phyloP scores from a whole-genome alignment of 2,113 vertebrate species.

The Tapirus terrestris region DNA sequence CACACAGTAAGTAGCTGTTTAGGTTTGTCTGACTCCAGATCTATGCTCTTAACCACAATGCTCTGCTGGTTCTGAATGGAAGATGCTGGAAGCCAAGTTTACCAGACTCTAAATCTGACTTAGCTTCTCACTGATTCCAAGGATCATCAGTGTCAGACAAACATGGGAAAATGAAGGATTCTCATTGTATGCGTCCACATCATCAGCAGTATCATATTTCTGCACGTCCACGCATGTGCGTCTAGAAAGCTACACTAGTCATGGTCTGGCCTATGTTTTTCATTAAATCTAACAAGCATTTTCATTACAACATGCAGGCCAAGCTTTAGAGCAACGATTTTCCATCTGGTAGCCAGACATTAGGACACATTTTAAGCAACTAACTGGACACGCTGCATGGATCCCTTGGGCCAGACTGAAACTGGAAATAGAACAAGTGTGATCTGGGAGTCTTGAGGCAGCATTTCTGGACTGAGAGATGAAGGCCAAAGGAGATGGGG shows the following conservation, averaged over 20 bases:
- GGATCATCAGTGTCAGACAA: not conserved
- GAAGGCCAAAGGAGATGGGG: not conserved
- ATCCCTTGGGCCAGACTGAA: slow-evolving; percentile 52
- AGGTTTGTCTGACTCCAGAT: not conserved
- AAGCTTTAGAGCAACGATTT: not conserved
- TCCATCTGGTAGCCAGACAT: slow-evolving; percentile 48
- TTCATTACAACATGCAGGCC: not conserved
- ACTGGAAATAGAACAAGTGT: slow-evolving; percentile 42
- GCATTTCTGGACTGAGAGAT: not conserved
- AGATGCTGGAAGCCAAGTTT: slow-evolving; percentile 45
- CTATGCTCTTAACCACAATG: not conserved
- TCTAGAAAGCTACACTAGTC: not conserved
- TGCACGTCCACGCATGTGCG: not conserved
- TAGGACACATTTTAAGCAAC: slow-evolving; percentile 50
- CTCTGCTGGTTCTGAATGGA: not conserved
- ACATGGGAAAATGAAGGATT: not conserved
- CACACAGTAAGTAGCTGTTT: fast-evolving
- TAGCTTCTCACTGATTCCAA: not conserved
- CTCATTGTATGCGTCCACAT: fast-evolving
- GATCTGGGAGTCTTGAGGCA: slow-evolving; percentile 9
- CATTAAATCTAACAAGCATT: slow-evolving; percentile 47
- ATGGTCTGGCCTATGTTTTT: slow-evolving; percentile 53
- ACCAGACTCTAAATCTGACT: not conserved
- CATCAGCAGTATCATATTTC: fast-evolving
- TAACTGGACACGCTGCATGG: not conserved